A percentile compares a stretch with the other conserved stretches of the same genome.
Evolutionary conservation across 2,888 invertebrate species (phyloP).

Genomic region (Lordiphosa andalusiaca): DNA sequence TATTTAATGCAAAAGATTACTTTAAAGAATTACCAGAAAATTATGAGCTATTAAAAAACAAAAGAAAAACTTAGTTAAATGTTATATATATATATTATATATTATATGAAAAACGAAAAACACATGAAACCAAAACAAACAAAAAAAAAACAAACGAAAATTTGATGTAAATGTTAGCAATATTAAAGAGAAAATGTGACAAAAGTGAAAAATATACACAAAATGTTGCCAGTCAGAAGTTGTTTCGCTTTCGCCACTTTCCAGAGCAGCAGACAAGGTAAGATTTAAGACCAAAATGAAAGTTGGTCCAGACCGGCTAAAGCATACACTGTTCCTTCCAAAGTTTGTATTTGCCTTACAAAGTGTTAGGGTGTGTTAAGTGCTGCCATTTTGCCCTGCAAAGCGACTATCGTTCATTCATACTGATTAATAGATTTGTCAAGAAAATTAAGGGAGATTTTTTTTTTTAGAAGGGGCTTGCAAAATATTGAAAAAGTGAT

Average conservation of each 20-base stretch:
- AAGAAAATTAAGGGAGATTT: no score
- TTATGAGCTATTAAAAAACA: constrained; percentile 55
- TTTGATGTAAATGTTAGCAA: constrained; percentile 78
- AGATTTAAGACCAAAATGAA: no score
- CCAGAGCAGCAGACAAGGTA: no score
- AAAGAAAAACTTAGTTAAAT: constrained; percentile 74
- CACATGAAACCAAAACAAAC: constrained; percentile 8
- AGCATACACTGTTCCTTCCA: no score
- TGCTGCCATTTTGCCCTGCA: no score
- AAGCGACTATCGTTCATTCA: no score
- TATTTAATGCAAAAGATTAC: constrained; percentile 35
- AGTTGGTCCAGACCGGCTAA: no score
- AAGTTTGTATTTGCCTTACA: no score
- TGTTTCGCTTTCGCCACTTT: background rate
- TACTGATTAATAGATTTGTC: no score
- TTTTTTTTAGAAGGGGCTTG: no score
- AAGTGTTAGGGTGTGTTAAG: no score
- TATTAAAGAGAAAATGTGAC: constrained; percentile 75
- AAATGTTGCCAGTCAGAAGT: constrained; percentile 32
- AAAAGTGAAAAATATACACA: constrained; percentile 62
- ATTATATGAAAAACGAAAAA: constrained; percentile 16
- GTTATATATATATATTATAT: constrained; percentile 65
- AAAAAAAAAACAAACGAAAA: constrained; percentile 23
- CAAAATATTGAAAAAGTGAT: no score
- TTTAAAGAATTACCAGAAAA: constrained; percentile 37